A percentile compares a stretch with the other conserved stretches of the same genome.
Evolutionary conservation across 2,797 vertebrate genomes (phyloP).

Genomic region (Tenualosa ilisha): DNA sequence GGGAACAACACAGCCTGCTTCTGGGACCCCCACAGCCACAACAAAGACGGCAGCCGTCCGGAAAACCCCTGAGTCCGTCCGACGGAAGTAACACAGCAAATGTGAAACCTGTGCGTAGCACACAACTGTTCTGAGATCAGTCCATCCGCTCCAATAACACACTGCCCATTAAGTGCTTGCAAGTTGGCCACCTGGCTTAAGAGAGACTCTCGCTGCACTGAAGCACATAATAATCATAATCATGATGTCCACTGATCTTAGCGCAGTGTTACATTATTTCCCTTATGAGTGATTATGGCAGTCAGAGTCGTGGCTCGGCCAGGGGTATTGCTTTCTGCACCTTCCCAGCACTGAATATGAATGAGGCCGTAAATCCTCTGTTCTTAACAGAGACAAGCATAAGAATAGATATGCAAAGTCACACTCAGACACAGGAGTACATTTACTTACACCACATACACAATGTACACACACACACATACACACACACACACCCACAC

Average conservation of each 20-base stretch:
- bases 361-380: neutral
- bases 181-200: neutral
- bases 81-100: neutral
- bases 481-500: neutral
- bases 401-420: constrained; percentile 19
- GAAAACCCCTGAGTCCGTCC: neutral
- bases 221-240: neutral
- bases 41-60: neutral
- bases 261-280: neutral
- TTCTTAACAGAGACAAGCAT: neutral
- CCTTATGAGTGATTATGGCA: neutral
- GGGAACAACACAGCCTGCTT: constrained; percentile 2
- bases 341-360: neutral
- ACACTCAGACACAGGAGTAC: neutral
- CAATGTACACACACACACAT: constrained; percentile 7
- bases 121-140: neutral
- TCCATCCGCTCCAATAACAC: neutral
- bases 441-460: neutral
- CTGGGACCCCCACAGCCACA: constrained; percentile 30
- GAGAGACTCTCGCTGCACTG: neutral
- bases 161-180: neutral
- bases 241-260: neutral
- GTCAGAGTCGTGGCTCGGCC: neutral
- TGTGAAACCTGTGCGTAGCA: neutral
- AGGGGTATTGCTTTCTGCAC: neutral